A percentile compares a stretch with the other conserved stretches of the same genome.
Conservation (phyloP, 1,140 invertebrate genomes). For the Zaprionus capensis region DNA sequence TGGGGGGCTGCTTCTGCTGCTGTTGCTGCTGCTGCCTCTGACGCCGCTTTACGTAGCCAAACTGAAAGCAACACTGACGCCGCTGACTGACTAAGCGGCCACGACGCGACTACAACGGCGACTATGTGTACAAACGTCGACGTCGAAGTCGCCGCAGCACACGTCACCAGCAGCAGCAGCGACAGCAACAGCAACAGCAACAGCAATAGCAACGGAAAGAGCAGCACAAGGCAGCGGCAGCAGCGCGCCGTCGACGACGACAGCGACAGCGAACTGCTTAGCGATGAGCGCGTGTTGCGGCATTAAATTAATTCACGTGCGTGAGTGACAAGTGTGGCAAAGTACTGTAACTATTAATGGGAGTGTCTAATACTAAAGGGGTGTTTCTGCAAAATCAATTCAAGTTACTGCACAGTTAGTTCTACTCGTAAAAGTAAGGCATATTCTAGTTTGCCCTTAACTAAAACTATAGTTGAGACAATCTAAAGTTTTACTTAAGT, state of each 20-base stretch:
- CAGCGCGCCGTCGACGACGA: background rate
- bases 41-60: conserved; percentile 60
- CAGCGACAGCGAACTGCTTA: conserved; percentile 4
- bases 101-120: conserved; percentile 45
- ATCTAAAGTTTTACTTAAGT: too few relatives aligned
- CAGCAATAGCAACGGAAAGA: conserved; percentile 14
- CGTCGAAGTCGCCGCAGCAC: conserved; percentile 40
- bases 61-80: conserved; percentile 71
- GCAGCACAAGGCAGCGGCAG: conserved; percentile 3
- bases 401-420: too few relatives aligned
- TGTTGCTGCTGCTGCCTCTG: conserved; percentile 55
- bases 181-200: conserved; percentile 23
- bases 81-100: conserved; percentile 69
- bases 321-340: background rate
- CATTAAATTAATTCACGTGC: conserved; percentile 14
- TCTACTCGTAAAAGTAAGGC: too few relatives aligned
- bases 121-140: conserved; percentile 32
- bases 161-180: conserved; percentile 55
- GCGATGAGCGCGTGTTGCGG: conserved; percentile 30
- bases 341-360: background rate
- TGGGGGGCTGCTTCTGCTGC: conserved; percentile 33
- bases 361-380: too few relatives aligned
- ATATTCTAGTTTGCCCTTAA: too few relatives aligned
- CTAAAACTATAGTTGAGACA: too few relatives aligned
- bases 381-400: too few relatives aligned